Evolutionary conservation across 2,888 invertebrate species (phyloP).

Genomic region (Digitonthophagus gazella): DNA sequence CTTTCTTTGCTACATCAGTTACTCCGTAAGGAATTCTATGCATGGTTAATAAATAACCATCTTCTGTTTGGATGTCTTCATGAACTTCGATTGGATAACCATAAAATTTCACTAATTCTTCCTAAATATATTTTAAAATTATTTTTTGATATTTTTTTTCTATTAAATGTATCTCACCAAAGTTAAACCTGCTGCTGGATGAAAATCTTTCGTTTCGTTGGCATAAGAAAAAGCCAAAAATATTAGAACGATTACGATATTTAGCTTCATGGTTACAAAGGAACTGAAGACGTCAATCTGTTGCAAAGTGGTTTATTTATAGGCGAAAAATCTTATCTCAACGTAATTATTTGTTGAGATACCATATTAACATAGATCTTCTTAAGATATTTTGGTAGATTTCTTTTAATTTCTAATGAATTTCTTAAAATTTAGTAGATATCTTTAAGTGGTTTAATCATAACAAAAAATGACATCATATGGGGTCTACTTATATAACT

Average conservation of each 20-base stretch:
- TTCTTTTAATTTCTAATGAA: no score
- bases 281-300: background rate
- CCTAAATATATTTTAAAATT: slow-evolving; percentile 1
- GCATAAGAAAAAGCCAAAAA: background rate
- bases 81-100: slow-evolving; percentile 66
- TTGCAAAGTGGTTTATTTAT: slow-evolving; percentile 1
- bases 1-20: slow-evolving; percentile 37
- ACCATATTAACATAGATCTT: background rate
- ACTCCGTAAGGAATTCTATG: slow-evolving; percentile 68
- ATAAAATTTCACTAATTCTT: slow-evolving; percentile 38
- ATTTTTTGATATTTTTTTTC: background rate
- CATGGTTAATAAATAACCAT: slow-evolving; percentile 75
- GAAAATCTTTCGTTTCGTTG: slow-evolving; percentile 2
- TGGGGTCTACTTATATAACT: no score
- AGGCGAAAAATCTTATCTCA: background rate
- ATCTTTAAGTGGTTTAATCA: no score
- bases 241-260: background rate
- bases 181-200: slow-evolving; percentile 18
- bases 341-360: background rate
- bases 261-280: background rate
- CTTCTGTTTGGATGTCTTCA: slow-evolving; percentile 60
- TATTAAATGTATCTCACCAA: background rate
- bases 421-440: no score
- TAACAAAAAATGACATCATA: no score
- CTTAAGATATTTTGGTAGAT: slow-evolving; percentile 6